Evolutionary conservation across 2,113 vertebrate genomes (phyloP), one percentile per base, ranked within the genome.

Genomic region (Pseudopodoces humilis): DNA sequence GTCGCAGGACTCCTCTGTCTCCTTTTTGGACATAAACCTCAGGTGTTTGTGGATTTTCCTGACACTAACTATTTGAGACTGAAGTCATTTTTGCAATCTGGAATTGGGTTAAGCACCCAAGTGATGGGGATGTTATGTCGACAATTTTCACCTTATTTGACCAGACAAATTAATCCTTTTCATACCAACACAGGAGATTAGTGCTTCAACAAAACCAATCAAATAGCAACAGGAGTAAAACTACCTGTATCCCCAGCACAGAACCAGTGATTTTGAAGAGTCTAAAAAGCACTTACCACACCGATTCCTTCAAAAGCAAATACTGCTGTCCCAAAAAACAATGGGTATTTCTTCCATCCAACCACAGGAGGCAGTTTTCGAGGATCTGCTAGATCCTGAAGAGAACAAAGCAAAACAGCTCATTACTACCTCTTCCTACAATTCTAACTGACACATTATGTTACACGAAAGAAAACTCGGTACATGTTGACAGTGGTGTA

Each of bases 221-320:
- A 69, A 92, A 20, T 14, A 91, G 43, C 25, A 75, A 52, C 15
- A 75, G 17, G 22, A 79, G 14, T 37, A 81, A 75, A 90, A 77
- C 13, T 67, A 35, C 11, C 64, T 21, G 30, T 22, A 59, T 50
- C 47, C 14, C 35, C 15, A 90, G 46, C 53, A 88, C 1, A 63
- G 11, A 74, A 8, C 10, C 28, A 39, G 23, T 16, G 21, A 76
- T 53, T 79, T 17, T 71, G 47, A 72, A 75, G 30, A 72, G 13
- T 69, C 25, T 13, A 69, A 91, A 56, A 90, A 72, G 86, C 93
- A 96, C 98, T 98, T 97, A 99, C 98, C 98, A 99, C 98, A 95
- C 98, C 98, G 0, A 99, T 99, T 90, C 98, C 98, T 97, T 99
- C 98, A 96, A 99, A 99, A 74, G 98, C 98, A 98, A 99, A 99